These are phyloP conservation scores for Darevskia nairensis DNA, from an alignment of 2,797 vertebrate species.

Conservation along the genomic window DNA sequence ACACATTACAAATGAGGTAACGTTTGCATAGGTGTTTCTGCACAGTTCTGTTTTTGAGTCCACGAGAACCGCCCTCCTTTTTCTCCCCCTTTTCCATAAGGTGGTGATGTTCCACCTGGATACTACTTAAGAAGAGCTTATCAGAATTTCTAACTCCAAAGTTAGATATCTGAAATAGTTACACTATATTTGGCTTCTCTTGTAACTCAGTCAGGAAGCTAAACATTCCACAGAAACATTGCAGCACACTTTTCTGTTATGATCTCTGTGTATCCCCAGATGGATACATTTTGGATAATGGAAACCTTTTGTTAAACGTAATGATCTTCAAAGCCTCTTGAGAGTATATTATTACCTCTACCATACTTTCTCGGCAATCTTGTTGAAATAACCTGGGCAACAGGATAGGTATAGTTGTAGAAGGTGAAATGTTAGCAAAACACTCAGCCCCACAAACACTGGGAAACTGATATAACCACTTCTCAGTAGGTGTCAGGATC, in stretches of 20 bases:
- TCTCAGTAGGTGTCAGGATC: neutral
- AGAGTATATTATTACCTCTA: conserved; percentile 26
- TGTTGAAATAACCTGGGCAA: neutral
- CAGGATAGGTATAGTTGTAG: neutral
- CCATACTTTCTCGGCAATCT: conserved; percentile 11
- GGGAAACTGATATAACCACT: neutral
- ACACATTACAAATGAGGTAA: conserved; percentile 33
- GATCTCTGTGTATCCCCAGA: conserved; percentile 5
- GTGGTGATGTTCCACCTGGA: neutral
- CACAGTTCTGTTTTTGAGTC: neutral
- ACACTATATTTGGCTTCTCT: neutral
- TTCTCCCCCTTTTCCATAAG: conserved; percentile 6
- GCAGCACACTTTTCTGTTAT: conserved; percentile 7
- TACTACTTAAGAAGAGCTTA: neutral
- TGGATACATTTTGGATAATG: conserved; percentile 19
- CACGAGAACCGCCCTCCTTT: neutral
- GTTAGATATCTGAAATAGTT: neutral
- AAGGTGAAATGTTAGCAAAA: neutral
- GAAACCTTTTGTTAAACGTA: neutral
- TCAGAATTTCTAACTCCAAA: neutral
- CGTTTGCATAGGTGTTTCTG: neutral
- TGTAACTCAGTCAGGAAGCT: conserved; percentile 6
- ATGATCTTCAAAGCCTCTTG: conserved; percentile 15
- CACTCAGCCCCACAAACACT: neutral
- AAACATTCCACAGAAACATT: conserved; percentile 15